Percentiles rank a stretch among this genome's conserved stretches.
Evolutionary conservation across 2,888 invertebrate species (phyloP).

Genomic region (Lochmaea capreae): DNA sequence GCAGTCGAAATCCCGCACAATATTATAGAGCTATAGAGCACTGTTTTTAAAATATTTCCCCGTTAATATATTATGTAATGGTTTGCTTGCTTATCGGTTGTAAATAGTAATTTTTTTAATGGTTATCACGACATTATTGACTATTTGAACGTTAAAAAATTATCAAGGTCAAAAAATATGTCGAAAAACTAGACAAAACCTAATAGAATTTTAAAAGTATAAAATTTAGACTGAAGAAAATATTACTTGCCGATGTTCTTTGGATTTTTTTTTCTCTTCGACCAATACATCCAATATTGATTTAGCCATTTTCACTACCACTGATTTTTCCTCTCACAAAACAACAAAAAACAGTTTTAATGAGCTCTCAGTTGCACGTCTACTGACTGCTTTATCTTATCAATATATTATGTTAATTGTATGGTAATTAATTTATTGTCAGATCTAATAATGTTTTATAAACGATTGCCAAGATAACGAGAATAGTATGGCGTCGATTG

Average conservation of each 20-base stretch:
- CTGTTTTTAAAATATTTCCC: no score
- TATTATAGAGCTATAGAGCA: no score
- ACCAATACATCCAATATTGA: slow-evolving; percentile 42
- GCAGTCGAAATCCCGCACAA: no score
- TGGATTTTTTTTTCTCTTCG: slow-evolving; percentile 39
- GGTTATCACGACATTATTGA: no score
- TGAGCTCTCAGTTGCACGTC: neutral
- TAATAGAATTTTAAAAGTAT: neutral
- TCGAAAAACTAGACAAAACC: no score
- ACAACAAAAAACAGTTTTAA: slow-evolving; percentile 16
- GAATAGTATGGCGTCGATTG: neutral
- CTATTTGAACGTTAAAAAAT: no score
- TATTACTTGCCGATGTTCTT: slow-evolving; percentile 43
- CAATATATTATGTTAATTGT: slow-evolving; percentile 11
- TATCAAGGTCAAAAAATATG: no score
- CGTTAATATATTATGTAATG: no score
- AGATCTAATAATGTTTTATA: neutral
- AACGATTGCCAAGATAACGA: slow-evolving; percentile 22
- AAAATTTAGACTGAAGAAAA: neutral
- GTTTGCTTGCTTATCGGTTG: no score
- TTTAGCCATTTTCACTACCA: slow-evolving; percentile 42
- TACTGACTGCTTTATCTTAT: slow-evolving; percentile 31
- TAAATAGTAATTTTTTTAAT: no score
- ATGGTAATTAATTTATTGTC: slow-evolving; percentile 7
- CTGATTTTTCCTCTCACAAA: slow-evolving; percentile 2